Conservation (phyloP, 2,797 vertebrate genomes). For the Netta rufina region DNA sequence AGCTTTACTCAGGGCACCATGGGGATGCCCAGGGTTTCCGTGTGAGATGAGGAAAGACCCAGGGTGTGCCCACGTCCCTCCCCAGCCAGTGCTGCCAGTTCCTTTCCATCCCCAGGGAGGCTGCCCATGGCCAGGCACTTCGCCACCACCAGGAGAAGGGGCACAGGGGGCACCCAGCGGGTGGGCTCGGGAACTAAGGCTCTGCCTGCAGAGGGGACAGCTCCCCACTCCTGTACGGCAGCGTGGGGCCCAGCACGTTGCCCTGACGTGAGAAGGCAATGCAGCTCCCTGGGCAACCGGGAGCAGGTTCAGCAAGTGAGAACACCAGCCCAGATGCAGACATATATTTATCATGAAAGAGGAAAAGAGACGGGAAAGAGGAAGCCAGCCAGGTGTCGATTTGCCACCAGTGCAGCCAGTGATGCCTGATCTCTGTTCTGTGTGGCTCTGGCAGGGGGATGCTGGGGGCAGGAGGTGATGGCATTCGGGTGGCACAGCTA, state of each 20-base stretch:
- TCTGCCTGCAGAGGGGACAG: accelerated
- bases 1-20: neutral
- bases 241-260: accelerated
- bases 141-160: neutral
- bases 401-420: neutral
- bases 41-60: neutral
- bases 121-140: neutral
- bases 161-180: accelerated
- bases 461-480: neutral
- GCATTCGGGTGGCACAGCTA: neutral
- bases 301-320: neutral
- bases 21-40: neutral
- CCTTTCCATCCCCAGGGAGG: neutral
- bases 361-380: neutral
- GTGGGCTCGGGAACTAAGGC: accelerated
- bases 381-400: neutral
- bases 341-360: accelerated
- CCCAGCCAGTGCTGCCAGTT: accelerated
- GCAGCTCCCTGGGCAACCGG: accelerated
- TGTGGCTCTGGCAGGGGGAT: neutral
- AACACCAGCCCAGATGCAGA: neutral
- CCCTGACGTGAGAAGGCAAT: no score
- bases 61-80: neutral
- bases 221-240: accelerated
- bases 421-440: neutral